Evolutionary conservation across 1,140 invertebrate species (phyloP).

Genomic region (Ceratitis capitata): DNA sequence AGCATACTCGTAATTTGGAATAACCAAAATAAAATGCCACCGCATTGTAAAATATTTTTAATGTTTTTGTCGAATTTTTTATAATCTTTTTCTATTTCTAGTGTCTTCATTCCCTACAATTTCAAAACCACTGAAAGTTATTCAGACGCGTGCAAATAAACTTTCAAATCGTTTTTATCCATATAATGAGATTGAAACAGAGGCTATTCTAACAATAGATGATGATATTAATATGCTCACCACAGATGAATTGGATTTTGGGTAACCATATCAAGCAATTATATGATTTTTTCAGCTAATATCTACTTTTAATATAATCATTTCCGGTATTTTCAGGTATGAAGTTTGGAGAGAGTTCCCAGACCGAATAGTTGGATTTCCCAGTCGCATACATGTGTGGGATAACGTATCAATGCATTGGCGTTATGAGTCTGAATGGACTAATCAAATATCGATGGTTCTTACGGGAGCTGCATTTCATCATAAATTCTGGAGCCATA

Average conservation of each 20-base stretch:
- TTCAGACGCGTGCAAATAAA: conserved; percentile 90
- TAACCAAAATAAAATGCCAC: conserved; percentile 87
- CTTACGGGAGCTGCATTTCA: conserved; percentile 93
- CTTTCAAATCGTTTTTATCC: conserved; percentile 94
- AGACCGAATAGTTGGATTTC: conserved; percentile 91
- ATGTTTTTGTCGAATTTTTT: background rate
- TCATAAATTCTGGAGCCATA: conserved; percentile 92
- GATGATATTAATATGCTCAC: conserved; percentile 96
- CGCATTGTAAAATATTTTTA: conserved; percentile 72
- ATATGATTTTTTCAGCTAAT: background rate
- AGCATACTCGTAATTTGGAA: conserved; percentile 94
- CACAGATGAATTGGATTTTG: conserved; percentile 92
- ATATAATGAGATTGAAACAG: conserved; percentile 92
- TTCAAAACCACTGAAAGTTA: conserved; percentile 87
- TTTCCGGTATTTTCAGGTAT: conserved; percentile 65
- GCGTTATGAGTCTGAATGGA: conserved; percentile 96
- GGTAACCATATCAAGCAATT: conserved; percentile 67
- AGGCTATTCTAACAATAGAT: conserved; percentile 90
- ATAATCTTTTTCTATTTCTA: conserved; percentile 63
- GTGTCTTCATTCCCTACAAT: conserved; percentile 88
- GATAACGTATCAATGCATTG: conserved; percentile 84
- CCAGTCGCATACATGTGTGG: conserved; percentile 89
- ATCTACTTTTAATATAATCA: background rate
- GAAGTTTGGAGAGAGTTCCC: conserved; percentile 94
- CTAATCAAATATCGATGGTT: conserved; percentile 92